phyloP scores from a whole-genome alignment of 2,797 vertebrate species.

The Lepidocolaptes lacrymiger region DNA sequence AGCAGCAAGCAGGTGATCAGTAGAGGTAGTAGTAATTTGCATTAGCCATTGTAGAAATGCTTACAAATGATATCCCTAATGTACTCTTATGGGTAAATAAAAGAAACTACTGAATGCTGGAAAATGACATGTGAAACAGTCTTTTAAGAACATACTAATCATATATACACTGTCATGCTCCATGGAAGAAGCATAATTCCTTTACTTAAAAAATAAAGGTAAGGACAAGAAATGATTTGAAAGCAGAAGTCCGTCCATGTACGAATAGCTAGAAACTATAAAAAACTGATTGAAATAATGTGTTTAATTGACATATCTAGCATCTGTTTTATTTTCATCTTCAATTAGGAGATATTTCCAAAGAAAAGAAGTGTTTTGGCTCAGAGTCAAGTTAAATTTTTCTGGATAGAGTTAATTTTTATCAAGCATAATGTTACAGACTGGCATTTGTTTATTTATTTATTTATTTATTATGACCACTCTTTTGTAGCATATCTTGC shows the following conservation, averaged over 20 bases:
- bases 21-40: not conserved
- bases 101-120: not conserved
- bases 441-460: not conserved
- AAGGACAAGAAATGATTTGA: not conserved
- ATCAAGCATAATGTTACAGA: not conserved
- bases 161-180: not conserved
- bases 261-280: not conserved
- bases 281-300: constrained; percentile 43
- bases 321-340: constrained; percentile 55
- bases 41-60: not conserved
- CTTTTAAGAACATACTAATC: not conserved
- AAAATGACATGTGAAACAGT: not conserved
- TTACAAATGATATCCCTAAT: not conserved
- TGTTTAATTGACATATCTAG: constrained; percentile 51
- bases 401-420: constrained; percentile 34
- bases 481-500: not conserved
- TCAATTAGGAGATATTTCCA: constrained; percentile 44
- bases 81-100: not conserved
- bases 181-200: not conserved
- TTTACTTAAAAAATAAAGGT: not conserved
- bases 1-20: not conserved
- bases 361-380: constrained; percentile 45
- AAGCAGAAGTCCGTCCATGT: not conserved
- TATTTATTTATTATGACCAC: not conserved
- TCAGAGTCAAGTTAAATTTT: constrained; percentile 40